These are phyloP conservation scores for Syndactyla subalaris DNA, from an alignment of 2,797 vertebrate species.

Conservation along the genomic window DNA sequence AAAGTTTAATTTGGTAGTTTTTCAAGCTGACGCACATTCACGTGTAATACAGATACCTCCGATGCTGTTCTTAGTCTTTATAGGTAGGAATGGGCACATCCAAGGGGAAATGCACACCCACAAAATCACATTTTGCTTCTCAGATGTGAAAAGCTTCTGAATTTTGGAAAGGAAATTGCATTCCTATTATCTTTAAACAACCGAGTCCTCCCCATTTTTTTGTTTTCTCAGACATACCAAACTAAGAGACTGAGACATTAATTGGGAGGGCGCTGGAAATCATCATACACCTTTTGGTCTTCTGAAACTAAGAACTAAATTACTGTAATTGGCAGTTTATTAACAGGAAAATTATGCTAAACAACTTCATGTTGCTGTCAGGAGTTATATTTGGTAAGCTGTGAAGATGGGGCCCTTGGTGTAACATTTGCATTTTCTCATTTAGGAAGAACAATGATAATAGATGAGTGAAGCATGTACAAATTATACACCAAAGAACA, in stretches of 20 bases:
- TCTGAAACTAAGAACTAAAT: slow-evolving; percentile 59
- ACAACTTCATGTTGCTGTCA: slow-evolving; percentile 82
- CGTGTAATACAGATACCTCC: neutral
- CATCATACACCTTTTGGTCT: slow-evolving; percentile 28
- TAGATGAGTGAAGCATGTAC: slow-evolving; percentile 78
- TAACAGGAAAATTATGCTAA: slow-evolving; percentile 91
- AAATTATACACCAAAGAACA: slow-evolving; percentile 67
- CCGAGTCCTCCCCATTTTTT: slow-evolving; percentile 40
- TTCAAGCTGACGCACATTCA: neutral
- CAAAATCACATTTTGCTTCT: slow-evolving; percentile 14
- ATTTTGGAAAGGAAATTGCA: slow-evolving; percentile 58
- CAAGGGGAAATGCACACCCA: neutral
- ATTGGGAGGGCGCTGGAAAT: slow-evolving; percentile 5
- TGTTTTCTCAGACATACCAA: slow-evolving; percentile 64
- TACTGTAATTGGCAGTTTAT: slow-evolving; percentile 89
- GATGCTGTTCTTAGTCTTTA: neutral
- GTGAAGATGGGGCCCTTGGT: slow-evolving; percentile 65
- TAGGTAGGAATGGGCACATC: neutral
- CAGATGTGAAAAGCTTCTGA: slow-evolving; percentile 43
- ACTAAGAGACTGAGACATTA: slow-evolving; percentile 61
- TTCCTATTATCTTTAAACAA: slow-evolving; percentile 56
- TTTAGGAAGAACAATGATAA: slow-evolving; percentile 81
- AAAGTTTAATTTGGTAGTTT: neutral
- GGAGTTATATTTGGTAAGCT: slow-evolving; percentile 79
- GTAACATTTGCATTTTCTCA: slow-evolving; percentile 85